Evolutionary conservation across 64 coral and sea anemone species (phyloP).

Genomic region (Porites lutea): DNA sequence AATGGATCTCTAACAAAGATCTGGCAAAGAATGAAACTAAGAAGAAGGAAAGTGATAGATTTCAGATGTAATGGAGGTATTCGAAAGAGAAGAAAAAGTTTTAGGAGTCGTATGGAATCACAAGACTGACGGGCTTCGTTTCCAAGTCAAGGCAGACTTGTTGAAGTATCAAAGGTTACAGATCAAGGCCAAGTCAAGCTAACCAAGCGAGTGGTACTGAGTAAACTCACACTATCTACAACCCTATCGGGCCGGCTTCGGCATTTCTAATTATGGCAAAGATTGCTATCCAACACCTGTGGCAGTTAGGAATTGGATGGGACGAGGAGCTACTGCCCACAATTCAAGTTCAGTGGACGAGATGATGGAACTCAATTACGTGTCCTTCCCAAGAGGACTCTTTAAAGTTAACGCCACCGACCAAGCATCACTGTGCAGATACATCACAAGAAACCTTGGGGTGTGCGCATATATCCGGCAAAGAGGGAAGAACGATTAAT

Average conservation of each 20-base stretch:
- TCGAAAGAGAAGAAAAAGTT: slow-evolving; percentile 36
- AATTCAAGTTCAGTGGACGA: slow-evolving; percentile 20
- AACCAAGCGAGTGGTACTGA: slow-evolving; percentile 61
- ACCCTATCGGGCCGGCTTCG: slow-evolving; percentile 57
- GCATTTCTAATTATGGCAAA: slow-evolving; percentile 41
- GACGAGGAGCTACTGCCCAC: slow-evolving; percentile 42
- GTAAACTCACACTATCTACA: slow-evolving; percentile 50
- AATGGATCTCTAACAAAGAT: slow-evolving; percentile 25
- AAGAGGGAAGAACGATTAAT: background rate
- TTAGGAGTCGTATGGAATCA: slow-evolving; percentile 48
- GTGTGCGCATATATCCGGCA: slow-evolving; percentile 35
- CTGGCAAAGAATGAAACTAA: background rate
- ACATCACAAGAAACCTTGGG: slow-evolving; percentile 43
- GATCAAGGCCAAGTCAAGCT: background rate
- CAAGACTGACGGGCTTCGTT: slow-evolving; percentile 34
- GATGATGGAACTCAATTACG: slow-evolving; percentile 33
- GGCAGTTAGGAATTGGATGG: slow-evolving; percentile 54
- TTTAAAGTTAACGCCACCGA: slow-evolving; percentile 1
- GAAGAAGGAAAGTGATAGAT: background rate
- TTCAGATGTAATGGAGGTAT: background rate
- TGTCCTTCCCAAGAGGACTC: slow-evolving; percentile 38
- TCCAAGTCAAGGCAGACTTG: slow-evolving; percentile 25
- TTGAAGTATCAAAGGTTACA: background rate
- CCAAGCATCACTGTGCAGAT: slow-evolving; percentile 25
- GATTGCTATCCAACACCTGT: slow-evolving; percentile 49